Percentiles rank a stretch among this genome's conserved stretches.
Conservation (phyloP, 2,888 invertebrate genomes). For the Lochmaea crataegi region DNA sequence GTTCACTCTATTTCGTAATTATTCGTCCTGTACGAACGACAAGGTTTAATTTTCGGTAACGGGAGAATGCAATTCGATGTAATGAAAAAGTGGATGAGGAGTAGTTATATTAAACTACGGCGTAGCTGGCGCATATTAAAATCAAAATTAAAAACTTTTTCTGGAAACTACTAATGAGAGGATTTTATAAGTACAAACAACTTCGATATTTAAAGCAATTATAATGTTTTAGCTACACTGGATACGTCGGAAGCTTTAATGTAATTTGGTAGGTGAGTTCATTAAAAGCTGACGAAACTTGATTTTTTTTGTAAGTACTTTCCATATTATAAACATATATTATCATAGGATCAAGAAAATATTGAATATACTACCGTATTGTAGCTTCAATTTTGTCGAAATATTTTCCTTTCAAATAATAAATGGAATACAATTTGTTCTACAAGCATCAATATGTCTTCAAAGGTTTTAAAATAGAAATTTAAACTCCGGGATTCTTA, state of each 20-base stretch:
- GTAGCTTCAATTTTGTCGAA: too few species aligned
- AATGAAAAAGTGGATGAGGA: neutral
- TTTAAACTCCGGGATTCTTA: too few species aligned
- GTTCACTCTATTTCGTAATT: neutral
- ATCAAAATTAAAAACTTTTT: conserved; percentile 4
- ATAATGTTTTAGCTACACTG: conserved; percentile 4
- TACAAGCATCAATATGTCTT: too few species aligned
- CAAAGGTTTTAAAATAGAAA: too few species aligned
- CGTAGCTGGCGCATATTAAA: conserved; percentile 1
- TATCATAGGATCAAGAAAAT: too few species aligned
- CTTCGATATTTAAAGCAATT: neutral
- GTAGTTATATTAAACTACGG: neutral
- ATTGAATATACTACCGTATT: too few species aligned
- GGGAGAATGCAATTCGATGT: neutral
- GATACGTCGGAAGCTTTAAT: neutral
- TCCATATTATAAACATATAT: too few species aligned
- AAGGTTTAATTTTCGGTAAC: conserved; percentile 2
- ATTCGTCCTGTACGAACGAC: neutral
- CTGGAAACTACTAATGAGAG: conserved; percentile 1
- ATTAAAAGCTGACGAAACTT: neutral
- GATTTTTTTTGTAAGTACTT: neutral
- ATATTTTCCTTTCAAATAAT: too few species aligned
- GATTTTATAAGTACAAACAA: neutral
- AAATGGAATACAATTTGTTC: too few species aligned
- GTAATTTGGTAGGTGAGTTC: neutral